A percentile compares a stretch with the other conserved stretches of the same genome.
Evolutionary conservation across 2,888 invertebrate genomes (phyloP).

Genomic region (Rhamnusium bicolor): DNA sequence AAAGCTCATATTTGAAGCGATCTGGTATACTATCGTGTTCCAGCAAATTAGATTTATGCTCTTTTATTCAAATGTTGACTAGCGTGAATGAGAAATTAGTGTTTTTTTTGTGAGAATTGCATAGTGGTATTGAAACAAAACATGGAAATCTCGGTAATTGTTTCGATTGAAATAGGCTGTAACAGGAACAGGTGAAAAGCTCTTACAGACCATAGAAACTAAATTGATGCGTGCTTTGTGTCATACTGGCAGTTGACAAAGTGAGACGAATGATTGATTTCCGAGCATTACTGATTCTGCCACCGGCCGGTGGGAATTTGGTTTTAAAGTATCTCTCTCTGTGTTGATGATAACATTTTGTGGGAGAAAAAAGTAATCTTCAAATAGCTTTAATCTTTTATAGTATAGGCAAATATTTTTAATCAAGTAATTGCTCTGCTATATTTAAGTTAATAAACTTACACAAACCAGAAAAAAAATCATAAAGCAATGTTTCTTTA

Average conservation of each 20-base stretch:
- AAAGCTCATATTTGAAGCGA: background rate
- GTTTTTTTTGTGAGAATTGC: slow-evolving; percentile 7
- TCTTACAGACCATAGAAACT: slow-evolving; percentile 35
- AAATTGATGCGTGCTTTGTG: slow-evolving; percentile 46
- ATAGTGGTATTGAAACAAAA: slow-evolving; percentile 12
- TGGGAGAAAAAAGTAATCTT: background rate
- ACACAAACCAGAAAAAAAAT: no score
- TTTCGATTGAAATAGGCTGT: slow-evolving; percentile 5
- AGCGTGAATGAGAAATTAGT: slow-evolving; percentile 12
- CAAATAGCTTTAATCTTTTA: no score
- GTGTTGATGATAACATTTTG: slow-evolving; percentile 1
- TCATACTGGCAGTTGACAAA: slow-evolving; percentile 41
- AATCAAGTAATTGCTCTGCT: no score
- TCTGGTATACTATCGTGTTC: background rate
- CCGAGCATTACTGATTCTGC: slow-evolving; percentile 6
- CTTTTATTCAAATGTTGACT: slow-evolving; percentile 1
- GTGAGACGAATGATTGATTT: slow-evolving; percentile 37
- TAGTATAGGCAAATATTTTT: no score
- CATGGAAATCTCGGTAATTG: slow-evolving; percentile 15
- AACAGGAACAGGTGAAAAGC: slow-evolving; percentile 30
- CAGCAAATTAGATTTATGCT: slow-evolving; percentile 11
- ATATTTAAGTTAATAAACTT: no score
- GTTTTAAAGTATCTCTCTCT: background rate
- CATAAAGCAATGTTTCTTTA: no score
- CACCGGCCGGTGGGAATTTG: slow-evolving; percentile 10